phyloP scores from a whole-genome alignment of 2,888 invertebrate species.

The Drosophila anomelani region DNA sequence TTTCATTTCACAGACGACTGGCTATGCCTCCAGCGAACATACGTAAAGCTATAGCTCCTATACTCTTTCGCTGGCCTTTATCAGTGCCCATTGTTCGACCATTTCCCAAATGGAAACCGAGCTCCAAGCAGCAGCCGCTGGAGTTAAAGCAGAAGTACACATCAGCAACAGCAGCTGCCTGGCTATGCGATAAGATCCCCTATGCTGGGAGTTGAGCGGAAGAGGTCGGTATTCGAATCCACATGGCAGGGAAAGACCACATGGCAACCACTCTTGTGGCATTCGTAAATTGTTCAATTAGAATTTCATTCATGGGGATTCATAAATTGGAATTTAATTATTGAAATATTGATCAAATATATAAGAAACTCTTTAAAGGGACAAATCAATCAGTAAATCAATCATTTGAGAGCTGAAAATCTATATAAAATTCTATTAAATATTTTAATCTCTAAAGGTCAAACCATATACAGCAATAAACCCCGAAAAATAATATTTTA shows the following conservation, averaged over 20 bases:
- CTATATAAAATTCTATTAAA: too few species aligned
- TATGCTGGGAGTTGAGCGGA: conserved; percentile 2
- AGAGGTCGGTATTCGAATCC: conserved; percentile 1
- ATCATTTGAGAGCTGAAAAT: not conserved
- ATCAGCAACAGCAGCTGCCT: not conserved
- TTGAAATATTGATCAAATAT: not conserved
- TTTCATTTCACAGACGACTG: conserved; percentile 69
- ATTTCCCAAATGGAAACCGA: conserved; percentile 43
- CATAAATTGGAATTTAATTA: not conserved
- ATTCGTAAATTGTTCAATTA: not conserved
- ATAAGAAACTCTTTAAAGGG: not conserved
- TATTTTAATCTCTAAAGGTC: too few species aligned
- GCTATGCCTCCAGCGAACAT: not conserved
- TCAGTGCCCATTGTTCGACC: conserved; percentile 62
- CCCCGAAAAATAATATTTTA: too few species aligned
- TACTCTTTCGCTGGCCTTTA: conserved; percentile 42
- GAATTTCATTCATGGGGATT: not conserved
- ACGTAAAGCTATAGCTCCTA: not conserved
- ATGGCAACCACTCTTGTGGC: conserved; percentile 7
- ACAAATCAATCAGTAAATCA: not conserved
- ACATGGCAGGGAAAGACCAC: conserved; percentile 8
- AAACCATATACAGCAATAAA: too few species aligned
- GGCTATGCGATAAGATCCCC: conserved; percentile 6
- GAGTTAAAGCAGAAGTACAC: conserved; percentile 2
- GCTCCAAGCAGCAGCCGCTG: conserved; percentile 9